Evolutionary conservation across 1,140 invertebrate species (phyloP), one percentile per base, ranked within the genome.

Genomic region (Drosophila sp.): DNA sequence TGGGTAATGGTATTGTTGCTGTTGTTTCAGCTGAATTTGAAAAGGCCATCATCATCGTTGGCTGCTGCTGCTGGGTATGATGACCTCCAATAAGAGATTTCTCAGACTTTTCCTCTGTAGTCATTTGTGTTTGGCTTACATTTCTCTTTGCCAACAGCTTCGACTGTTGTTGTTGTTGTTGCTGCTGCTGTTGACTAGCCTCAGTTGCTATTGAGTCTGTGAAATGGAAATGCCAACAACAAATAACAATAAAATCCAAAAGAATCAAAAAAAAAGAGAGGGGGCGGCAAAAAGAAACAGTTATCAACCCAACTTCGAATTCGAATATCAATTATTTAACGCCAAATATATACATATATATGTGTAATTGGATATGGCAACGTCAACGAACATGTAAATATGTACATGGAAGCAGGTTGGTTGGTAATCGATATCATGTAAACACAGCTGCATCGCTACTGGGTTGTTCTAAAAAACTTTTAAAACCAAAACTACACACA

Each of bases 41-140:
- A 77, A 68, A 71, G 69, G 68, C 83, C 80, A 69, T 67, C 71
- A 72, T 64, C 62, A 72, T 64, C 62, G 66, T 10, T 29, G 70
- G 61, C n/a, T 67, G 70, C 60, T 47, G 70, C 38, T 65, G 66
- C 60, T 72, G 57, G 78, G 85, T 90, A 66, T 91, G 90, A 89
- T 91, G 89, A 91, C 84, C 89, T 89, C 89, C 89, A 79, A 68
- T 79, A 55, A 84, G 75, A 79, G 69, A 79, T 89, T 91, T 89
- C 76, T 90, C 89, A 85, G 83, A 85, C 76, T 90, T 90, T 89
- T 90, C 89, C 90, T 89, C 90, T 75, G 80, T 69, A 50, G 44
- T 50, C 73, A 67, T 57, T 64, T 77, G 61, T 64, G 79, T 80
- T 74, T 79, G 73, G 66, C 64, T 76, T 79, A 76, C 60, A 79